Evolutionary conservation across 2,888 invertebrate genomes (phyloP).

Genomic region (Ectemnius continuus): DNA sequence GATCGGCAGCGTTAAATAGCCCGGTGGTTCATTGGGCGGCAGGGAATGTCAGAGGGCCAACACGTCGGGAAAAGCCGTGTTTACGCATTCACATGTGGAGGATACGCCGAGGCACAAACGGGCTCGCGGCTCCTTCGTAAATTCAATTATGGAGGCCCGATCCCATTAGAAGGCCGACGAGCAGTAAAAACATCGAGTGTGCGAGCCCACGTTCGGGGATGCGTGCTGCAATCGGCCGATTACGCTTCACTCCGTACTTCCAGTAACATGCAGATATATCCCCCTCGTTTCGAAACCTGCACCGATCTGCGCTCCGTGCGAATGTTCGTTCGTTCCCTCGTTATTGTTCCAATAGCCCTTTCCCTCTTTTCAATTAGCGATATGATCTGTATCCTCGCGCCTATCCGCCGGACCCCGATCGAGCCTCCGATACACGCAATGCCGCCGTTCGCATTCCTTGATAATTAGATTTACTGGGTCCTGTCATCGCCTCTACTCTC

Average conservation of each 20-base stretch:
- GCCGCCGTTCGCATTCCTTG: not conserved
- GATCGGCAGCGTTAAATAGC: slow-evolving; percentile 34
- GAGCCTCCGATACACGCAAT: not conserved
- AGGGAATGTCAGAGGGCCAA: slow-evolving; percentile 46
- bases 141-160: slow-evolving; percentile 58
- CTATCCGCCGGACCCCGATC: not conserved
- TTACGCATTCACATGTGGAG: slow-evolving; percentile 16
- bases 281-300: slow-evolving; percentile 35
- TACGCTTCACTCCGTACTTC: slow-evolving; percentile 15
- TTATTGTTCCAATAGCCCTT: slow-evolving; percentile 39
- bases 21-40: slow-evolving; percentile 31
- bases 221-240: slow-evolving; percentile 47
- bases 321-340: slow-evolving; percentile 32
- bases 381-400: slow-evolving; percentile 21
- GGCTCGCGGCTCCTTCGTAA: slow-evolving; percentile 48
- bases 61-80: slow-evolving; percentile 35
- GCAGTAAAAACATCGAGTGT: slow-evolving; percentile 45
- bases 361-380: slow-evolving; percentile 45
- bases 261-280: slow-evolving; percentile 44
- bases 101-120: slow-evolving; percentile 17
- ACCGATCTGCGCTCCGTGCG: slow-evolving; percentile 12
- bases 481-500: too few relatives aligned
- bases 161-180: slow-evolving; percentile 52
- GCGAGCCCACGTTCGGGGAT: slow-evolving; percentile 39
- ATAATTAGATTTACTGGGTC: too few relatives aligned